phyloP scores from a whole-genome alignment of 92 coral and sea anemone genomes.

The Plumapathes pennacea region DNA sequence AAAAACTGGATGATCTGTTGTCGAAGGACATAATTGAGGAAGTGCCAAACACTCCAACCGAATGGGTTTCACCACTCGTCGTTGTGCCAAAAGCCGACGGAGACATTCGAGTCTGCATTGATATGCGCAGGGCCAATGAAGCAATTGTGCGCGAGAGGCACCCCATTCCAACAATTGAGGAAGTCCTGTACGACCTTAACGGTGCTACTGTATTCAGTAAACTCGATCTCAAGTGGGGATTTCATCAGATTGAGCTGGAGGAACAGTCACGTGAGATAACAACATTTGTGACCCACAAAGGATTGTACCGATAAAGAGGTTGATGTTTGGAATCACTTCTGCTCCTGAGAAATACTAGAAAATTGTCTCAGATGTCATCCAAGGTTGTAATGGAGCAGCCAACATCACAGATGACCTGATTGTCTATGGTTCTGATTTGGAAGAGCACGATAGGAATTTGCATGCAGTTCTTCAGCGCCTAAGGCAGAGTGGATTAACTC shows the following conservation, averaged over 20 bases:
- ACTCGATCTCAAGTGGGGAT: constrained; percentile 47
- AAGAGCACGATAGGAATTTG: constrained; percentile 43
- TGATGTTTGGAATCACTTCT: constrained; percentile 52
- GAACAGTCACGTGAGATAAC: constrained; percentile 33
- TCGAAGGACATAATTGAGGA: constrained; percentile 40
- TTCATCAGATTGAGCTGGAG: constrained; percentile 34
- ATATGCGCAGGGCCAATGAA: constrained; percentile 42
- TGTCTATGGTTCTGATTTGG: constrained; percentile 21
- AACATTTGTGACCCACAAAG: constrained; percentile 47
- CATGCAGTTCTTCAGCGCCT: constrained; percentile 30
- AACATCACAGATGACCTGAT: constrained; percentile 60
- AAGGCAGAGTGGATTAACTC: constrained; percentile 30
- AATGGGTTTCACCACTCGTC: constrained; percentile 44
- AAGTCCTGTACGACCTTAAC: constrained; percentile 38
- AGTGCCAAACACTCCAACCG: constrained; percentile 34
- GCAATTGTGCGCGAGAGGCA: constrained; percentile 39
- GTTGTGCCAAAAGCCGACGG: constrained; percentile 35
- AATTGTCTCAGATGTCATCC: constrained; percentile 33
- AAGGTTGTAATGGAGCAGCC: constrained; percentile 45
- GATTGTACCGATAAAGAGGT: constrained; percentile 18
- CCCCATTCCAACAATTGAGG: constrained; percentile 37
- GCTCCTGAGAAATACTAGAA: constrained; percentile 61
- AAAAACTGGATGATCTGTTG: constrained; percentile 49
- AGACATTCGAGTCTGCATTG: constrained; percentile 28
- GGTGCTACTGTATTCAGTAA: constrained; percentile 28